Conservation (phyloP, 2,888 invertebrate genomes). For the Cataglyphis altisquamis region DNA sequence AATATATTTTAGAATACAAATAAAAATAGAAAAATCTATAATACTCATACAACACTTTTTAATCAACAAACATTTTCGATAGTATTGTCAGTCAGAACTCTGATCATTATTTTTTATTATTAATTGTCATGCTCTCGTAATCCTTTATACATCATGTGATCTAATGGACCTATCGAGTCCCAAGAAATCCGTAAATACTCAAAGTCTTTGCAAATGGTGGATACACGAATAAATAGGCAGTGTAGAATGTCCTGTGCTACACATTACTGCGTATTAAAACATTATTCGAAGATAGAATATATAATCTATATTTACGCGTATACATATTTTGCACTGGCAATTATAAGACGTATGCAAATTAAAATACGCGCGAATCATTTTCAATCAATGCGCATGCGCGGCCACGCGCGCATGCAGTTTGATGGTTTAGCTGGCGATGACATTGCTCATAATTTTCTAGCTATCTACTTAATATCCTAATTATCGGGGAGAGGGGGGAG, state of each 20-base stretch:
- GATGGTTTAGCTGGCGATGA: background rate
- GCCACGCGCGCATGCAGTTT: background rate
- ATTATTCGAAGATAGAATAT: conserved; percentile 59
- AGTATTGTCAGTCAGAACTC: conserved; percentile 62
- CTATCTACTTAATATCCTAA: conserved; percentile 23
- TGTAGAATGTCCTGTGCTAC: conserved; percentile 66
- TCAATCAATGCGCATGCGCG: background rate
- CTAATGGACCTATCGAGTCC: background rate
- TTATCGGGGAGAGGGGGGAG: background rate
- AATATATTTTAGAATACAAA: conserved; percentile 7
- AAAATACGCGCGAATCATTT: background rate
- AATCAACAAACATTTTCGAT: conserved; percentile 46
- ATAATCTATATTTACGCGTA: conserved; percentile 49
- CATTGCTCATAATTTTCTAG: conserved; percentile 26
- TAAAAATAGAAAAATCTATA: conserved; percentile 57
- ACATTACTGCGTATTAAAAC: conserved; percentile 56
- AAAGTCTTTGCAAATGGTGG: conserved; percentile 55
- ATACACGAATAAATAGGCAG: conserved; percentile 74
- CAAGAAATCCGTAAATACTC: conserved; percentile 51
- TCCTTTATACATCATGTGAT: background rate
- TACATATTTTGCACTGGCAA: background rate
- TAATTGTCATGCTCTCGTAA: conserved; percentile 60
- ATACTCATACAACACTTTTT: conserved; percentile 62
- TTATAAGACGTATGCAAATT: conserved; percentile 12
- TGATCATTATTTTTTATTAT: conserved; percentile 55